Evolutionary conservation across 2,888 invertebrate genomes (phyloP), one percentile per base, ranked within the genome.

Genomic region (Agonopterix heracliana): DNA sequence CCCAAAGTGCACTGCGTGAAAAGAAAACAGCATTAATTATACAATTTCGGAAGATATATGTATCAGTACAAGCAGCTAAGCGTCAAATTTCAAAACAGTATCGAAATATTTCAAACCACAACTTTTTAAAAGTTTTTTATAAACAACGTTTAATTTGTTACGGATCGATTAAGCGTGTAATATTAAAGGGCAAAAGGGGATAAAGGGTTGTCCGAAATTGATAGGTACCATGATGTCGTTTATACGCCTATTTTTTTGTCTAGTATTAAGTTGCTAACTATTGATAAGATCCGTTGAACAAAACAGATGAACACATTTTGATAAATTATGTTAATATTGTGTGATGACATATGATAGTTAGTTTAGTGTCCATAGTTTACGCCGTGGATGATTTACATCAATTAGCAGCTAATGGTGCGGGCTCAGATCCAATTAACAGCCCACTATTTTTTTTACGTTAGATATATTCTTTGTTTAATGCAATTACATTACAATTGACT

Each of bases 1-100:
- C 96, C 96, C 74, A 91, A 90, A 52, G 91, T 89, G 75, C 96
- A 96, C 96, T 96, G 90, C 52, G 91, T 92, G 71, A 71, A 75
- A 58, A 50, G 52, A 35, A 46, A 45, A 40, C 4, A 36, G 41
- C 5, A 34, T 26, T 34, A 45, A 14, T 34, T 35, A 45, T 9
- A 11, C 34, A 13, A 17, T 12, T 17, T 17, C 17, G 2, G 17
- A 17, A 17, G 17, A 17, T 17, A 17, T 17, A 17, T n/a, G 17
- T 17, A 17, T 17, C 1, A 2, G 2, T 17, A 17, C 17, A 17
- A 17, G 17, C 17, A 2, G 2, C 17, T 4, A 17, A 3, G 17
- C 17, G 9, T 36, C 36, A 36, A 36, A 38, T n/a, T 4, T n/a
- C 9, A 38, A 38, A 38, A 10, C 1, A 4, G n/a, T 9, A 38